Conservation (phyloP, 1,140 invertebrate species). For the Sinonovacula constricta region DNA sequence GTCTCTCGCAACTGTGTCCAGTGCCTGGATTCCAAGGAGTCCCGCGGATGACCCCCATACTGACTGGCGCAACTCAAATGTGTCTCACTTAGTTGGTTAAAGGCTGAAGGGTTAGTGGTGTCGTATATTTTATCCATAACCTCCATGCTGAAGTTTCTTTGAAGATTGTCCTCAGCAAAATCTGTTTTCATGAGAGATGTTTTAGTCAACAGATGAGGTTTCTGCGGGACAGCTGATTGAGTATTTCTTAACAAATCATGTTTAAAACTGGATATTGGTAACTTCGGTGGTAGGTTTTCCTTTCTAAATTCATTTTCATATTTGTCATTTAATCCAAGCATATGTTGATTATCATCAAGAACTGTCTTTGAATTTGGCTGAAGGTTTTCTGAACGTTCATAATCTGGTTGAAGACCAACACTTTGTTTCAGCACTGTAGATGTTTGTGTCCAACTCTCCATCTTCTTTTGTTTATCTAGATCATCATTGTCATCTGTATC, state of each 20-base stretch:
- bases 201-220: constrained; percentile 37
- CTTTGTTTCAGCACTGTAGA: constrained; percentile 33
- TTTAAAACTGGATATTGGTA: constrained; percentile 42
- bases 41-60: not conserved
- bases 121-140: constrained; percentile 41
- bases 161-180: constrained; percentile 48
- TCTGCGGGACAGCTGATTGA: constrained; percentile 23
- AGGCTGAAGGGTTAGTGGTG: no score
- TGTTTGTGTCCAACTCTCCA: constrained; percentile 46
- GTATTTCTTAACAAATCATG: constrained; percentile 36
- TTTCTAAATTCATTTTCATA: not conserved
- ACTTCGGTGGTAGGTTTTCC: constrained; percentile 11
- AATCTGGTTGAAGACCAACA: constrained; percentile 7
- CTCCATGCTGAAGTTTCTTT: constrained; percentile 28
- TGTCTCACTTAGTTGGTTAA: no score
- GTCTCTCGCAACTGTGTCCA: not conserved
- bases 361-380: not conserved
- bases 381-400: no score
- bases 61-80: no score
- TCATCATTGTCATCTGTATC: no score
- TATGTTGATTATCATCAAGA: not conserved
- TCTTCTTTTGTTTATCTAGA: no score
- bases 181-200: constrained; percentile 40
- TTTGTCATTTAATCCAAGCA: not conserved
- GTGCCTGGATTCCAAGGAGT: not conserved